Base-by-base conservation (phyloP, 1,140 invertebrate species). In the Leptonema lineaticorne region DNA sequence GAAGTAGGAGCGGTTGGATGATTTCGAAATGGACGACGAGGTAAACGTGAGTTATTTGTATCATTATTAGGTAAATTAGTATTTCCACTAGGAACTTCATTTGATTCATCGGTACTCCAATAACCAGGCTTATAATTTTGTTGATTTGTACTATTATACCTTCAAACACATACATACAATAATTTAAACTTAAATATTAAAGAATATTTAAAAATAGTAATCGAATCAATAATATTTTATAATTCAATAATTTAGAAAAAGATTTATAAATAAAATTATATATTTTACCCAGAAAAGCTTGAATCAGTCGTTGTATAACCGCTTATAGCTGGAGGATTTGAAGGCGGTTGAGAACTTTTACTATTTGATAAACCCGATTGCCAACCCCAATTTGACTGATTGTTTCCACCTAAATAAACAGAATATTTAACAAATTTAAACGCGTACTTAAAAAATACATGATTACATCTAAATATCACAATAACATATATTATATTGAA, bases 271-370 rank as follows among this genome's bases (percentile, higher is more conserved):
- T n/a, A n/a, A n/a, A n/a, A n/a, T n/a, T n/a, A n/a, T n/a, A n/a
- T 22, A 20, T 18, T 50, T 24, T 57, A 66, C 63, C 63, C 53
- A 26, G 48, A 57, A 66, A n/a, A 66, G 30, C 60, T 70, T 9
- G 64, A 60, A 24, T 58, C 60, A 9, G 65, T 64, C 2, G 45
- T 30, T 27, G 66, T 26, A 30, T 73, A 73, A 29, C 68, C 68
- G 6, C 68, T 26, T 18, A 56, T 59, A 24, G 56, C 33, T 16
- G 69, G 80, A 62, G 82, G 80, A 24, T 81, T 77, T 67, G 79
- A 76, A 63, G 77, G 75, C 3, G 78, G 75, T 30, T 64, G 62
- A 1, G 62, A 22, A 29, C 16, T 53, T 50, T 64, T 64, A 5
- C 14, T 50, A n/a, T n/a, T n/a, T 4, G 41, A 29, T 16, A 45